Evolutionary conservation across 2,113 vertebrate genomes (phyloP), one percentile per base, ranked within the genome.

Genomic region (Cygnus buccinator): DNA sequence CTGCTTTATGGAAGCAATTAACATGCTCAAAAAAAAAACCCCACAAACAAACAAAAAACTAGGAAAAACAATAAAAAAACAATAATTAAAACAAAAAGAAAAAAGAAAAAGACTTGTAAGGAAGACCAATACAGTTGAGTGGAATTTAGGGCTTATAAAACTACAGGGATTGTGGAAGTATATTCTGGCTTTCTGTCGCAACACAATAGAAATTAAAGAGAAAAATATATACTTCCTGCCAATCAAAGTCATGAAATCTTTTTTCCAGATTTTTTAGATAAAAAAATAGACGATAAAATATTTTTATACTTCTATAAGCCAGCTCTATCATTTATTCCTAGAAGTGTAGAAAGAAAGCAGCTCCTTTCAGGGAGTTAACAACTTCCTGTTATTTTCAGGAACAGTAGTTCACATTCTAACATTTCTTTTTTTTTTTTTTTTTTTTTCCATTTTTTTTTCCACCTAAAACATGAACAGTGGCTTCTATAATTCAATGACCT

Each of bases 121-220:
- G 65, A 91, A 90, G 80, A 86, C 29, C 63, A 93, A 84, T 92
- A 63, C 14, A 89, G 33, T 76, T 62, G 6, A 54, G 29, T 88
- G 87, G 84, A 97, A 93, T 95, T 92, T 93, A 96, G 68, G 61
- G 77, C 48, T 95, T 97, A 97, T 97, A 97, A 98, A 98, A 95
- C 96, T 97, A 55, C 96, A 91, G 93, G 93, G 79, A 97, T 81
- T 44, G 23, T 84, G 50, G 55, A 96, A 86, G n/a, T 76, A 89
- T 44, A 61, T 79, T 93, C 93, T 95, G 93, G 50, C 39, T 96
- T 97, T 96, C 87, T 97, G 97, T 95, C 28, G 48, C 85, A 91
- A 93, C 58, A 94, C 80, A 92, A 93, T 5, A 61, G 68, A 96
- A 95, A 93, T 63, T 94, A 84, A 90, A 92, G 35, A 86, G 25